These are phyloP conservation scores for Lepidochitona cinerea DNA, from an alignment of 2,888 invertebrate genomes.

Conservation along the genomic window DNA sequence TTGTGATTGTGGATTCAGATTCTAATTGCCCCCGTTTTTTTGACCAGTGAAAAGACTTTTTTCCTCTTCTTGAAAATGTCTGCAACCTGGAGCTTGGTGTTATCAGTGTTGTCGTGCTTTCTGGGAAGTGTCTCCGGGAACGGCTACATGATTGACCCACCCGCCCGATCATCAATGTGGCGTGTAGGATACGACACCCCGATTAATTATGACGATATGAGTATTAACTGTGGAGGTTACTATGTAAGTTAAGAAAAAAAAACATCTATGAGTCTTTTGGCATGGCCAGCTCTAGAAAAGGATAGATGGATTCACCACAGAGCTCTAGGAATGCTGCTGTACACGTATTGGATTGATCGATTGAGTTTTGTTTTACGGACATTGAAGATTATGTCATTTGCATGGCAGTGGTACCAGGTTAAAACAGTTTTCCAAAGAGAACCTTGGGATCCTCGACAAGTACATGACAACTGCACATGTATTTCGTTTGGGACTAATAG, in stretches of 20 bases:
- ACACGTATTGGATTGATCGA: neutral
- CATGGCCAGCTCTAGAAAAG: no score
- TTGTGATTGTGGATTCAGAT: no score
- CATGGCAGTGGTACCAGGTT: no score
- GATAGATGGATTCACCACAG: neutral
- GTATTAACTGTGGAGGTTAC: neutral
- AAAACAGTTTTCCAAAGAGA: no score
- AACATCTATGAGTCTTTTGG: neutral
- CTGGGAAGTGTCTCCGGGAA: constrained; percentile 23
- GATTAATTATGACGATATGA: neutral
- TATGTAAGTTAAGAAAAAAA: neutral
- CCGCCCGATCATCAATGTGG: neutral
- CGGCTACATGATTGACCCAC: neutral
- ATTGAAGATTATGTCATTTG: neutral
- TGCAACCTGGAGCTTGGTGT: neutral
- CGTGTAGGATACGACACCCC: neutral
- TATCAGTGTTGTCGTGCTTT: neutral
- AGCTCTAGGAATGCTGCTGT: neutral
- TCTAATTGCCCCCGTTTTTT: no score
- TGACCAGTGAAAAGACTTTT: no score
- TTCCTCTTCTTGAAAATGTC: no score
- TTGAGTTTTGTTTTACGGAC: neutral
- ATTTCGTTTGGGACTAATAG: no score
- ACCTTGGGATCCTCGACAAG: no score
- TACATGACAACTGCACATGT: no score